A percentile compares a stretch with the other conserved stretches of the same genome.
Evolutionary conservation across 64 coral and sea anemone species (phyloP).

Genomic region (Porites lutea): DNA sequence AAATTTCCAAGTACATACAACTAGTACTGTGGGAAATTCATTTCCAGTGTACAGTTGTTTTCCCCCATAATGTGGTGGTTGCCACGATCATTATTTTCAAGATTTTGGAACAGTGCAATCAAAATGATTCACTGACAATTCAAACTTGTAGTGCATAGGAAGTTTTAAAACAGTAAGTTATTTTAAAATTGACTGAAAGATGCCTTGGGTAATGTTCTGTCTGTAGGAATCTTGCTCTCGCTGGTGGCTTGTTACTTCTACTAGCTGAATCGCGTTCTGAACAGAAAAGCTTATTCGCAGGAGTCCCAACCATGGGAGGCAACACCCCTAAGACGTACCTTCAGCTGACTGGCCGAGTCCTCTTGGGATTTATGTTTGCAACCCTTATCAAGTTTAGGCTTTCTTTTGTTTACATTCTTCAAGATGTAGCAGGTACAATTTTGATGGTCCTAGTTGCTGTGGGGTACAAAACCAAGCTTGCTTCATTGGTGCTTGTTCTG

Average conservation of each 20-base stretch:
- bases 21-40: too few relatives aligned
- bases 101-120: too few relatives aligned
- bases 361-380: constrained; percentile 94
- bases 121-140: too few relatives aligned
- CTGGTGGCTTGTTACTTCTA: constrained; percentile 86
- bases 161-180: too few relatives aligned
- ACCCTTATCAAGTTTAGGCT: constrained; percentile 94
- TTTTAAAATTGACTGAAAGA: too few relatives aligned
- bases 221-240: constrained; percentile 95
- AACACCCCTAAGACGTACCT: constrained; percentile 98
- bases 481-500: constrained; percentile 87
- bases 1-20: too few relatives aligned
- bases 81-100: too few relatives aligned
- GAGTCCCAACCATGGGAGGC: constrained; percentile 88
- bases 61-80: too few relatives aligned
- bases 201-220: neutral
- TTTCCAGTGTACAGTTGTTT: too few relatives aligned
- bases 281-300: constrained; percentile 97
- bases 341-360: constrained; percentile 93
- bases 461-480: constrained; percentile 98
- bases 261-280: constrained; percentile 94
- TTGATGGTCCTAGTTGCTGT: constrained; percentile 95
- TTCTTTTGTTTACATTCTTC: constrained; percentile 82
- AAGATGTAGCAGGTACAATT: constrained; percentile 85
- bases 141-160: too few relatives aligned